Percentiles rank a stretch among this genome's conserved stretches.
These are phyloP conservation scores for Petroica traversi DNA, from an alignment of 2,113 vertebrate species.

Conservation along the genomic window DNA sequence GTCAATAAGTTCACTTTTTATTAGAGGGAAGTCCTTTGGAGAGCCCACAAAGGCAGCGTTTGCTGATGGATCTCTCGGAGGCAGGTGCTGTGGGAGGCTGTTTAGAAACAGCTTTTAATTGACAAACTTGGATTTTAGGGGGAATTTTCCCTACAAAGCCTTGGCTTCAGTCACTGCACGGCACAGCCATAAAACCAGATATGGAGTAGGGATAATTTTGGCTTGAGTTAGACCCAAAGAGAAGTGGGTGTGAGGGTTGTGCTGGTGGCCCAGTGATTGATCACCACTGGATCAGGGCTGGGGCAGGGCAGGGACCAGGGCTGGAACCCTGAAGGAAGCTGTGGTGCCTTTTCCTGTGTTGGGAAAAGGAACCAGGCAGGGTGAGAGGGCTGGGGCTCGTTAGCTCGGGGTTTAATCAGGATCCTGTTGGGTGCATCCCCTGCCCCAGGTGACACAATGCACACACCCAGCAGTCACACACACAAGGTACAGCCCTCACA, in stretches of 20 bases:
- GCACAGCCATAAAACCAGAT: not conserved
- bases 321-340: too few relatives aligned
- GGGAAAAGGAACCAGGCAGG: too few relatives aligned
- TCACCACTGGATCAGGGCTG: not conserved
- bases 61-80: not conserved
- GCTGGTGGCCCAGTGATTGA: not conserved
- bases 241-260: not conserved
- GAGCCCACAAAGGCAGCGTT: not conserved
- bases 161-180: not conserved
- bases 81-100: not conserved
- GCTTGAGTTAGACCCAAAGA: not conserved
- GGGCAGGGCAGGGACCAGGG: not conserved
- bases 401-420: too few relatives aligned
- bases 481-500: too few relatives aligned
- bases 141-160: not conserved
- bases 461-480: too few relatives aligned
- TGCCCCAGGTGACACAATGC: too few relatives aligned
- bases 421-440: too few relatives aligned
- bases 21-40: not conserved
- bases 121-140: constrained; percentile 1
- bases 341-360: too few relatives aligned
- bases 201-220: not conserved
- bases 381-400: too few relatives aligned
- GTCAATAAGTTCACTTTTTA: not conserved
- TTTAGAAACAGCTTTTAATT: not conserved